A percentile compares a stretch with the other conserved stretches of the same genome.
These are phyloP conservation scores for Scaptomyza flava DNA, from an alignment of 2,888 invertebrate species.

Conservation along the genomic window DNA sequence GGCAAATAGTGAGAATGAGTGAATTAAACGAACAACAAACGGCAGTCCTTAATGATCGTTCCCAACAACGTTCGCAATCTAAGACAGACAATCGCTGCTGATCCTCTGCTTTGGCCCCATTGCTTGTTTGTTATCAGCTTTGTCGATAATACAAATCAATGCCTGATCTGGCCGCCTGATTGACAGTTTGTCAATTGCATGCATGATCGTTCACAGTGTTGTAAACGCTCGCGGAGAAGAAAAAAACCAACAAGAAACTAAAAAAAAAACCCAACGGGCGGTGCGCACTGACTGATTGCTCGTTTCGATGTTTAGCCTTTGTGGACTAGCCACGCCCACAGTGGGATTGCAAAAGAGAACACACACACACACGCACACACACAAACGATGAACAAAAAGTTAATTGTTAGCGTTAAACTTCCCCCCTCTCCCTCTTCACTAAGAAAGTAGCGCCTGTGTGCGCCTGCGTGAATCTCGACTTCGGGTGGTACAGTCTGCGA, in stretches of 20 bases:
- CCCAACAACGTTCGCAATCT: constrained; percentile 17
- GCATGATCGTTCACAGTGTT: constrained; percentile 51
- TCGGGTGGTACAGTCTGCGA: constrained; percentile 71
- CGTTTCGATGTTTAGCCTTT: constrained; percentile 51
- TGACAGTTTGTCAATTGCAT: constrained; percentile 50
- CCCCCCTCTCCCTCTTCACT: constrained; percentile 8
- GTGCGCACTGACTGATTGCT: constrained; percentile 48
- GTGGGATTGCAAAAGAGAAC: constrained; percentile 1
- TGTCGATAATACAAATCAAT: constrained; percentile 34
- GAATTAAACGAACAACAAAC: constrained; percentile 2
- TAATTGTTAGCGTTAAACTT: constrained; percentile 69
- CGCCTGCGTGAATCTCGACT: constrained; percentile 68
- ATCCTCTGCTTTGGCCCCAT: constrained; percentile 43
- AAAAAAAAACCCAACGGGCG: constrained; percentile 48
- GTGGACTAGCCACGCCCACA: constrained; percentile 60
- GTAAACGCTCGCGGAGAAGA: constrained; percentile 25
- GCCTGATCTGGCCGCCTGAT: constrained; percentile 65
- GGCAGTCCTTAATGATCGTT: constrained; percentile 18
- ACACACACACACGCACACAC: constrained; percentile 3
- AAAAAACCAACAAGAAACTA: constrained; percentile 10
- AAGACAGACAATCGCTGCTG: constrained; percentile 30
- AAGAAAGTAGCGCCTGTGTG: constrained; percentile 32
- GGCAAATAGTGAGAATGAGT: constrained; percentile 17
- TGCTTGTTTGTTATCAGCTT: constrained; percentile 24
- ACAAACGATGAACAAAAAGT: constrained; percentile 55